A percentile compares a stretch with the other conserved stretches of the same genome.
phyloP scores from a whole-genome alignment of 2,797 vertebrate genomes.

The Lepilemur septentrionalis region DNA sequence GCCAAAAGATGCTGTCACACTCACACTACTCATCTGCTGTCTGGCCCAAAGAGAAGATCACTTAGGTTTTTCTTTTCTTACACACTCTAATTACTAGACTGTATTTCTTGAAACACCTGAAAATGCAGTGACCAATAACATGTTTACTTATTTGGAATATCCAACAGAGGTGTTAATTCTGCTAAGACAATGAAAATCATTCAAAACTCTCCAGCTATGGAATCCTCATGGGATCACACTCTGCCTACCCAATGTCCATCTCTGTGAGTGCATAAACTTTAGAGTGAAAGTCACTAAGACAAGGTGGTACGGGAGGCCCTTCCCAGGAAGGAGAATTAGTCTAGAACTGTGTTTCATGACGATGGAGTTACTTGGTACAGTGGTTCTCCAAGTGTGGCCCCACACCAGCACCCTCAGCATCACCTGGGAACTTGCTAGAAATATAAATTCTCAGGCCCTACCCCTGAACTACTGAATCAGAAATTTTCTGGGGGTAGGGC shows the following conservation, averaged over 20 bases:
- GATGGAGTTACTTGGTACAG: not conserved
- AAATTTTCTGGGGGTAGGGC: not conserved
- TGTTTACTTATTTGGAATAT: not conserved
- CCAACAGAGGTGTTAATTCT: not conserved
- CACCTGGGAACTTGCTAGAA: not conserved
- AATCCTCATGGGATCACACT: not conserved
- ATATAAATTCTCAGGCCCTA: not conserved
- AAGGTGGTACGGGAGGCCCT: not conserved
- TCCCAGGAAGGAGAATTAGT: not conserved
- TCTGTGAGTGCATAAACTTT: not conserved
- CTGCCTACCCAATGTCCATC: not conserved
- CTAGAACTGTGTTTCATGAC: not conserved
- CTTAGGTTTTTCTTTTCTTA: not conserved
- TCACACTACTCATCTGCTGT: not conserved
- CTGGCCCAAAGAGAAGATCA: not conserved
- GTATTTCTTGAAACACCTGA: slow-evolving; percentile 15
- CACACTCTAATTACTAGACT: not conserved
- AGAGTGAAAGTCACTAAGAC: not conserved
- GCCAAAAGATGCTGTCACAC: not conserved
- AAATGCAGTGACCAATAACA: not conserved
- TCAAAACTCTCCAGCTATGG: not conserved
- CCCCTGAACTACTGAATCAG: not conserved
- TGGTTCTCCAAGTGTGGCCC: not conserved
- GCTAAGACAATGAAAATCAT: not conserved
- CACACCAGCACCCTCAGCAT: not conserved